Conservation (phyloP, 2,888 invertebrate species). For the Gisinianus flammeolus region DNA sequence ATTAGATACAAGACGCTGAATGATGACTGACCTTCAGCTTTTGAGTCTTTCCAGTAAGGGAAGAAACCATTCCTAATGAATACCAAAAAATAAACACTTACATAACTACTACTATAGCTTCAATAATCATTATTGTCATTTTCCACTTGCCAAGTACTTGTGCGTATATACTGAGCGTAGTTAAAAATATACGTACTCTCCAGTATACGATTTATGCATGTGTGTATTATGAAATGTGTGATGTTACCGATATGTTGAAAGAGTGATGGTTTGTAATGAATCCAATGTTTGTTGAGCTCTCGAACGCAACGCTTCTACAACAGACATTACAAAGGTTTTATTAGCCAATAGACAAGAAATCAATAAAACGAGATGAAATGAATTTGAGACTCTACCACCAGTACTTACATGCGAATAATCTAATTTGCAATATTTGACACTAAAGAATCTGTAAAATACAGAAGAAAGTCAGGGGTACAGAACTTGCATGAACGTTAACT, state of each 20-base stretch:
- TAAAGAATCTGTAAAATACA: slow-evolving; percentile 80
- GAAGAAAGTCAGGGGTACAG: no score
- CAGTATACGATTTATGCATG: no score
- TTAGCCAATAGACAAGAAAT: background rate
- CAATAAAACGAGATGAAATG: background rate
- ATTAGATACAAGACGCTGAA: background rate
- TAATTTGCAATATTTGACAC: slow-evolving; percentile 86
- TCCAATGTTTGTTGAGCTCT: slow-evolving; percentile 78
- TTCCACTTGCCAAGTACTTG: no score
- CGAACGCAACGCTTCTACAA: slow-evolving; percentile 83
- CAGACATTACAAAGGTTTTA: slow-evolving; percentile 17
- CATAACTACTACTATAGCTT: no score
- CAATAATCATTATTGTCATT: no score
- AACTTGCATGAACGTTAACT: no score
- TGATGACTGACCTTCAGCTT: slow-evolving; percentile 77
- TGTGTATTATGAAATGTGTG: no score
- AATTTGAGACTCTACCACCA: background rate
- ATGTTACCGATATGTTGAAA: slow-evolving; percentile 99
- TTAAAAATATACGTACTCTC: no score
- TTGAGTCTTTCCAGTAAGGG: slow-evolving; percentile 93
- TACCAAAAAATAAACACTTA: no score
- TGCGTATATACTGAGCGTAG: no score
- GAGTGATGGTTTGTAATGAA: slow-evolving; percentile 85
- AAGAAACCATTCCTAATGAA: slow-evolving; percentile 92
- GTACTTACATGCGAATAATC: slow-evolving; percentile 74